These are phyloP conservation scores for Gallinago undulata DNA, from an alignment of 2,113 vertebrate species.

Conservation along the genomic window DNA sequence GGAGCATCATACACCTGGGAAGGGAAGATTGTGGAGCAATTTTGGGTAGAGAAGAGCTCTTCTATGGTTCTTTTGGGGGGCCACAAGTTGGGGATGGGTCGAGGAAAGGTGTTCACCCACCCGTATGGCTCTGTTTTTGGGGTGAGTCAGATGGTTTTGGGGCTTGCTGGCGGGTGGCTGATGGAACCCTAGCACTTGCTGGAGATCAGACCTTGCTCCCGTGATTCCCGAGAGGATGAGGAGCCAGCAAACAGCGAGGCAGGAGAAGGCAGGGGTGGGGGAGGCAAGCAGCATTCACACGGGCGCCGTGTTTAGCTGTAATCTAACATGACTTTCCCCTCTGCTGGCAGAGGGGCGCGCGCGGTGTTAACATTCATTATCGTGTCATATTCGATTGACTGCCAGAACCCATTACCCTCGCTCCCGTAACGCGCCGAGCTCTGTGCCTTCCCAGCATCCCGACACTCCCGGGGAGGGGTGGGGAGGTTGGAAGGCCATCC, in stretches of 20 bases:
- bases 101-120: too few species aligned
- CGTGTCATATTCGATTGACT: slow-evolving; percentile 74
- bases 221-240: not conserved
- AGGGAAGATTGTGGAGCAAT: too few species aligned
- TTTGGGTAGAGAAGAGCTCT: too few species aligned
- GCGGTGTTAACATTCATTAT: slow-evolving; percentile 77
- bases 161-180: not conserved
- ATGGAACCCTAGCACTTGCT: too few species aligned
- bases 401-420: slow-evolving; percentile 67
- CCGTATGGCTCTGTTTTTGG: too few species aligned
- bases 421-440: slow-evolving; percentile 22
- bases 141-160: too few species aligned
- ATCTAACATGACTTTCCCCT: slow-evolving; percentile 77
- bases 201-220: not conserved
- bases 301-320: slow-evolving; percentile 56
- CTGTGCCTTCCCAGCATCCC: slow-evolving; percentile 35
- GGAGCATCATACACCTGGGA: too few species aligned
- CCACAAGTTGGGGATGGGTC: too few species aligned
- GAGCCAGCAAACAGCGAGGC: not conserved
- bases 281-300: slow-evolving; percentile 31
- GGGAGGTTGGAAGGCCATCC: slow-evolving; percentile 60
- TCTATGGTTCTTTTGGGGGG: too few species aligned
- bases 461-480: not conserved
- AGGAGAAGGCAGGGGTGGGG: not conserved
- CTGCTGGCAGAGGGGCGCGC: slow-evolving; percentile 64